phyloP scores from a whole-genome alignment of 2,113 vertebrate species.

The Chloroceryle aenea region DNA sequence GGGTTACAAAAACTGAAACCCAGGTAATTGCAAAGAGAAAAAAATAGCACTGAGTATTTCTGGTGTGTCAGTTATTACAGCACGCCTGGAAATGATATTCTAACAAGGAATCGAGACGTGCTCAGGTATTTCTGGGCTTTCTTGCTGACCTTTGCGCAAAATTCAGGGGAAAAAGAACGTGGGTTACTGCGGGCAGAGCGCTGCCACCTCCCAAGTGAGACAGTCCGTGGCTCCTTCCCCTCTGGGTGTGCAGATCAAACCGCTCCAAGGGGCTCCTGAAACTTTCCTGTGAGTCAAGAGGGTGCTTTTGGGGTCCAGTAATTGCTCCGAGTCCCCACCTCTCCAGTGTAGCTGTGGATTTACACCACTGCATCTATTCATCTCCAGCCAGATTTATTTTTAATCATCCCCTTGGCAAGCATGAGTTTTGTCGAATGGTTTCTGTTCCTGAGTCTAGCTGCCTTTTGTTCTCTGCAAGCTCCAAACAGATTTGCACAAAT shows the following conservation, averaged over 20 bases:
- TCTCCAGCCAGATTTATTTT: constrained; percentile 46
- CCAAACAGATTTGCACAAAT: background rate
- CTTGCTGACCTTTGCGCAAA: background rate
- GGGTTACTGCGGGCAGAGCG: background rate
- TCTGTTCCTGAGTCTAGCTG: constrained; percentile 18
- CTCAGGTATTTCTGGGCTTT: background rate
- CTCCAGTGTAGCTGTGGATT: background rate
- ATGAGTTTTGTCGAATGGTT: background rate
- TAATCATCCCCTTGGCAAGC: constrained; percentile 37
- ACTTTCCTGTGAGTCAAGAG: background rate
- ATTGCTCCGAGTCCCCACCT: background rate
- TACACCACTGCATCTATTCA: constrained; percentile 40
- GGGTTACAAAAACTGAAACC: background rate
- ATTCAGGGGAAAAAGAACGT: background rate
- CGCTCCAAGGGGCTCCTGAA: background rate
- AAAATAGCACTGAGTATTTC: background rate
- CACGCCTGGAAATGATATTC: background rate
- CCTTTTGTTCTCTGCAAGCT: background rate
- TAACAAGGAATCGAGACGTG: background rate
- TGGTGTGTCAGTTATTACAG: background rate
- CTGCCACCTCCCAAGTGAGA: background rate
- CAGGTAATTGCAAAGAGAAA: background rate
- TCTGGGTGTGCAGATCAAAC: background rate
- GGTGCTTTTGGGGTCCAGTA: background rate
- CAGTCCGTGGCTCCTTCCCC: background rate